Base-by-base conservation (phyloP, 1,140 invertebrate genomes). In the Drosophila subobscura region DNA sequence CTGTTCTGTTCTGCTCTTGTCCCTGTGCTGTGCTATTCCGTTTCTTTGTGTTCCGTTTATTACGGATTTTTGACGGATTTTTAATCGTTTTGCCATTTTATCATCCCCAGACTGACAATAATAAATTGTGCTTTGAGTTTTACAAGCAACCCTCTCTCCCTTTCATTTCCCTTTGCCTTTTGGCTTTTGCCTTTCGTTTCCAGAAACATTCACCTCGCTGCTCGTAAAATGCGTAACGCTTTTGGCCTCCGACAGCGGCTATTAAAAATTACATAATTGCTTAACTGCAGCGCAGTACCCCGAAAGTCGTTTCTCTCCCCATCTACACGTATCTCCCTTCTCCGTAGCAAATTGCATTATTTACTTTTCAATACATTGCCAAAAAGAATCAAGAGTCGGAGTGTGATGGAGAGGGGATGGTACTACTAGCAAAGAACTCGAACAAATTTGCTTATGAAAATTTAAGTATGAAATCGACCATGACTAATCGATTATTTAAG, bases 211-310 rank as follows among this genome's bases (percentile, higher is more conserved):
- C 29, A 33, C n/a, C 23, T 54, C 16, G 3, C 5, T 16, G 14
- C 44, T 55, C 77, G 55, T 77, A 72, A 79, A 76, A 72, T 80
- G 59, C 77, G 72, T 79, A 80, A 68, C 79, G 58, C 49, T 71
- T 56, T 54, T 40, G 61, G 49, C 44, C 56, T 16, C 53, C 67
- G 41, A 63, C 47, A 54, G 27, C 58, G 81, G 72, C 80, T 80
- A 85, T 84, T 84, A 85, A 84, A 84, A 85, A 84, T 84, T 80
- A 84, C 80, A 85, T 77, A 84, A 84, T 84, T 84, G 80, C 76
- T 84, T 59, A 85, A 73, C 63, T 84, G 80, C 79, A 77, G 66
- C 79, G 44, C 20, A 20, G 16, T 20, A 68, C 33, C n/a, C 64
- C 46, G 49, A 37, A 52, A 75, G 46, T 40, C 58, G 66, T 61